Evolutionary conservation across 2,888 invertebrate species (phyloP).

Genomic region (Rhingia campestris): DNA sequence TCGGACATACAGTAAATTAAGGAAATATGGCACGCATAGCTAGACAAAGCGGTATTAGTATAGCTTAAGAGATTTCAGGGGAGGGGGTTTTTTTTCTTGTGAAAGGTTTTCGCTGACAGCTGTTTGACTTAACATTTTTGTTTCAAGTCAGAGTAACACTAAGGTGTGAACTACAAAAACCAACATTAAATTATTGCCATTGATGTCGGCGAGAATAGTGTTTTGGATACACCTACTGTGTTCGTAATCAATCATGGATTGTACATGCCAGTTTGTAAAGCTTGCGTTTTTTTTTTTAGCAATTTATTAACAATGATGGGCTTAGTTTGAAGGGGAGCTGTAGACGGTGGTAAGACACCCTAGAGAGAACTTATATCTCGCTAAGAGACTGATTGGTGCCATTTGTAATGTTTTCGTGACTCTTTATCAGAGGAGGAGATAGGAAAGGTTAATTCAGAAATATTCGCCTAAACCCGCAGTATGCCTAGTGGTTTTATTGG

Average conservation of each 20-base stretch:
- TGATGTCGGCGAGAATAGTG: neutral
- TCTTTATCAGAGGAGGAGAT: no score
- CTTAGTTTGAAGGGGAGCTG: no score
- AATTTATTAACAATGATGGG: no score
- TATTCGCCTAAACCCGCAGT: no score
- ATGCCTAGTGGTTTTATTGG: no score
- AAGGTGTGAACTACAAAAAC: slow-evolving; percentile 49
- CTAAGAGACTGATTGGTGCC: no score
- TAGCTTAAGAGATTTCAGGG: slow-evolving; percentile 1
- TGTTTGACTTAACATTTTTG: slow-evolving; percentile 35
- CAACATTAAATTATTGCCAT: slow-evolving; percentile 16
- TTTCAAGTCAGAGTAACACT: slow-evolving; percentile 41
- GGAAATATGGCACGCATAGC: slow-evolving; percentile 15
- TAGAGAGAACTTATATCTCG: no score
- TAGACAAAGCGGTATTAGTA: slow-evolving; percentile 24
- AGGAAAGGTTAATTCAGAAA: no score
- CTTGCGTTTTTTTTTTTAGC: neutral
- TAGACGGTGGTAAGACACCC: no score
- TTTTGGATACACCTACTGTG: neutral
- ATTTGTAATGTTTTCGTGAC: no score
- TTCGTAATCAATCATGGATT: slow-evolving; percentile 16
- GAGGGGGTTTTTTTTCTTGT: slow-evolving; percentile 3
- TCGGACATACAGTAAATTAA: slow-evolving; percentile 36
- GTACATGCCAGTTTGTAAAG: neutral
- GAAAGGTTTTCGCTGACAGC: slow-evolving; percentile 37